phyloP scores from a whole-genome alignment of 2,888 invertebrate genomes.

The Aleiodes testaceus region DNA sequence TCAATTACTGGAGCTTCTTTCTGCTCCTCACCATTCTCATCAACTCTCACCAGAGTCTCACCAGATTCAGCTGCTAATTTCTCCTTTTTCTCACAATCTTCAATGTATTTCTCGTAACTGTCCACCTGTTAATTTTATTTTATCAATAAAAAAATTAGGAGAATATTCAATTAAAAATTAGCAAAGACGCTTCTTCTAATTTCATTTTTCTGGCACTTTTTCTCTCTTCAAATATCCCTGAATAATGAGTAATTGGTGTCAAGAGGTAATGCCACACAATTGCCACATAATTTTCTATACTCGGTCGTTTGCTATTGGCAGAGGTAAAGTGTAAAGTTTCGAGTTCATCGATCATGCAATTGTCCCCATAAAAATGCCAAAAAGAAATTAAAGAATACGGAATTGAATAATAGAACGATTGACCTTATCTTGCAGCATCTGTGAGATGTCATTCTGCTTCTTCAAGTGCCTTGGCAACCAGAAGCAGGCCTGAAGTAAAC shows the following conservation, averaged over 20 bases:
- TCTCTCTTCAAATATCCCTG: no score
- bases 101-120: constrained; percentile 66
- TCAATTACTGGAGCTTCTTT: constrained; percentile 38
- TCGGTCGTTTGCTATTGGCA: no score
- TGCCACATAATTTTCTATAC: no score
- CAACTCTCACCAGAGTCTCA: constrained; percentile 20
- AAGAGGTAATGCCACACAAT: no score
- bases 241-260: background rate
- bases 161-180: no score
- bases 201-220: no score
- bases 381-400: background rate
- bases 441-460: constrained; percentile 75
- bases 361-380: background rate
- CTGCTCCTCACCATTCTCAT: constrained; percentile 40
- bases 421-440: constrained; percentile 75
- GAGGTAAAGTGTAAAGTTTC: no score
- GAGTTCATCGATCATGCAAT: no score
- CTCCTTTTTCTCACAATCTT: constrained; percentile 66
- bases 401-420: constrained; percentile 53
- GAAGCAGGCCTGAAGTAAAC: constrained; percentile 80
- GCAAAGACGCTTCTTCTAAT: no score
- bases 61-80: constrained; percentile 48
- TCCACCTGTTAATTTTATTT: constrained; percentile 57
- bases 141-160: background rate
- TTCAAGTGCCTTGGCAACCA: constrained; percentile 78